Evolutionary conservation across 2,113 vertebrate species (phyloP), one percentile per base, ranked within the genome.

Genomic region (Ailuropoda melanoleuca): DNA sequence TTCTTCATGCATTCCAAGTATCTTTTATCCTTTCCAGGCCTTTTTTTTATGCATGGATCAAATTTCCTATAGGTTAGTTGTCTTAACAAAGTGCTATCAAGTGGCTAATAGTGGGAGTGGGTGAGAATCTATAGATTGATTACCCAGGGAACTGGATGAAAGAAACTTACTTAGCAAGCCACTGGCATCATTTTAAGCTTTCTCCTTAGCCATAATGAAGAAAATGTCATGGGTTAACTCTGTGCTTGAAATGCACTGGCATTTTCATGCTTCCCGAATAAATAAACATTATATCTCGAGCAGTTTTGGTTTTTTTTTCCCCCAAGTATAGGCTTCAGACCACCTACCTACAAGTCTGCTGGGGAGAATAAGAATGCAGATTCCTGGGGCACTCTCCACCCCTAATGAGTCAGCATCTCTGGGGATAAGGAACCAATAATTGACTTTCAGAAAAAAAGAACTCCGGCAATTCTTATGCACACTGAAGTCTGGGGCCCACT

Each of bases 1-100:
- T 97, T 98, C 50, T 98, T 98, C 95, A 97, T 58, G 96, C 96
- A 95, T 58, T 55, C 23, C 11, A 72, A 90, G 58, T 96, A 93
- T 93, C 95, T 82, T 92, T 90, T 96, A 92, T 93, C 89, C 96
- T 96, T 89, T 92, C 77, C 93, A 90, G 74, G 1, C 0, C 53
- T 97, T 95, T 97, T 85, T 82, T 97, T 89, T 94, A 60, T 66
- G 84, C 90, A 95, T 70, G 93, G 64, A 97, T 98, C 96, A 95
- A 90, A 97, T 98, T 98, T 97, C 60, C 97, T 94, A 64, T 93
- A 93, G 90, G 43, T 55, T 58, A 53, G 58, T 82, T 97, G 58
- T 84, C 95, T 74, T 86, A 74, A 88, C 88, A 88, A 88, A 90
- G 56, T 53, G 48, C 86, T 74, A 4, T 60, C 66, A 58, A 53